Conservation (phyloP, 2,888 invertebrate genomes). For the Agrilus cyanescens region DNA sequence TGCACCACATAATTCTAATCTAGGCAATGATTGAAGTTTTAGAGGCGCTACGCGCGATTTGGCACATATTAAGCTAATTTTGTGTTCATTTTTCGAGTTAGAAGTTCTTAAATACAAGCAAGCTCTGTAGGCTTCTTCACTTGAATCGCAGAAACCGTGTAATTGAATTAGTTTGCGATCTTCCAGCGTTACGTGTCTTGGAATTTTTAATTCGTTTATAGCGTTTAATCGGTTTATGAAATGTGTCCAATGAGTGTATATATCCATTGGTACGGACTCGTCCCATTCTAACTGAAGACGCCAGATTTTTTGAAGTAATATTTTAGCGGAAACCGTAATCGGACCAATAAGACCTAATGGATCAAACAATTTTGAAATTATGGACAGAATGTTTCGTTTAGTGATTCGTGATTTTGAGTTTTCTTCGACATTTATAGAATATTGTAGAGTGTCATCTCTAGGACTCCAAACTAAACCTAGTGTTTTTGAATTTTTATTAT, state of each 20-base stretch:
- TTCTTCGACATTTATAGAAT: neutral
- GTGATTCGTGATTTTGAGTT: neutral
- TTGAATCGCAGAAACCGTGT: conserved; percentile 16
- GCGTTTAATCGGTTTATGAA: conserved; percentile 3
- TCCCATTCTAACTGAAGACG: conserved; percentile 13
- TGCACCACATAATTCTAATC: too few relatives aligned
- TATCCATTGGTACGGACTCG: conserved; percentile 8
- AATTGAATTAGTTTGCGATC: conserved; percentile 6
- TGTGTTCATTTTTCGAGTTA: conserved; percentile 3
- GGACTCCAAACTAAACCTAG: too few relatives aligned
- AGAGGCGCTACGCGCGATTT: conserved; percentile 22
- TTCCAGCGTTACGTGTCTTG: conserved; percentile 5
- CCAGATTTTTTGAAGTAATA: conserved; percentile 15
- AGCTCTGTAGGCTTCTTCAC: conserved; percentile 15
- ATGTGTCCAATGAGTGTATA: conserved; percentile 8
- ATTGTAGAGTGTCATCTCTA: neutral
- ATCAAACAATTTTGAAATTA: too few relatives aligned
- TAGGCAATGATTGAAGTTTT: conserved; percentile 16
- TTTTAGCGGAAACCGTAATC: conserved; percentile 15
- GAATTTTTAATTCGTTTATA: conserved; percentile 9
- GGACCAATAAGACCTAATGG: conserved; percentile 19
- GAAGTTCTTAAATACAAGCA: conserved; percentile 16
- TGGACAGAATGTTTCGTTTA: conserved; percentile 11
- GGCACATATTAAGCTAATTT: conserved; percentile 12
- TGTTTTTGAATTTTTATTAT: too few relatives aligned